These are phyloP conservation scores for Galbula dea DNA, from an alignment of 2,113 vertebrate genomes.

Conservation along the genomic window DNA sequence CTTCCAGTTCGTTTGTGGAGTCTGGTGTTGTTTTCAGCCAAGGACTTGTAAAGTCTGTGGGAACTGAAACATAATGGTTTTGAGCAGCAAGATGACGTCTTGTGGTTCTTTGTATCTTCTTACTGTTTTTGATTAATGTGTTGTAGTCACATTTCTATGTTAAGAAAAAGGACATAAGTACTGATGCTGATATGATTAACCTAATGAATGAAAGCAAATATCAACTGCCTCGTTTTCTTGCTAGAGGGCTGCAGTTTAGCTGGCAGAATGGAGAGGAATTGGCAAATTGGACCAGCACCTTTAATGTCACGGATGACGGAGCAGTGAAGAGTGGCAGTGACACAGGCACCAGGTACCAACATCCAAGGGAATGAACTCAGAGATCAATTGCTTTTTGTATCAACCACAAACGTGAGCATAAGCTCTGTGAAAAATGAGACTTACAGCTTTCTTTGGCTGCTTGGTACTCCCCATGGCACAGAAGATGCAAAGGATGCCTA, in stretches of 20 bases:
- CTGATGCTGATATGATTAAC: slow-evolving; percentile 37
- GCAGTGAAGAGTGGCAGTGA: slow-evolving; percentile 91
- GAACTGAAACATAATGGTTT: not conserved
- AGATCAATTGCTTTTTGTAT: not conserved
- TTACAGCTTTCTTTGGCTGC: not conserved
- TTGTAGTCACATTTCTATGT: not conserved
- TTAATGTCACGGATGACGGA: slow-evolving; percentile 94
- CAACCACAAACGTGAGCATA: not conserved
- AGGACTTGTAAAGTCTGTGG: not conserved
- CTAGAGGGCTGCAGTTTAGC: slow-evolving; percentile 97
- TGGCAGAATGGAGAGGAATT: slow-evolving; percentile 96
- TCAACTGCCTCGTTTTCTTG: slow-evolving; percentile 93
- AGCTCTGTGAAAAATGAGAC: not conserved
- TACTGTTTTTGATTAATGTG: not conserved
- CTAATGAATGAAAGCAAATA: slow-evolving; percentile 69
- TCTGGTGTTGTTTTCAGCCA: not conserved
- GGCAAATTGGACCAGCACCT: slow-evolving; percentile 94
- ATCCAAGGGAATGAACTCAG: slow-evolving; percentile 43
- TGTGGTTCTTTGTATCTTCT: not conserved
- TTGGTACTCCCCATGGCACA: not conserved
- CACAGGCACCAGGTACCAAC: slow-evolving; percentile 95
- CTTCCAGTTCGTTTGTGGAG: not conserved
- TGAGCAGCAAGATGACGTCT: not conserved
- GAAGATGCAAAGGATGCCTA: not conserved
- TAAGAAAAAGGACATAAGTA: not conserved